Conservation (phyloP, 2,113 vertebrate species). For the Malurus melanocephalus region DNA sequence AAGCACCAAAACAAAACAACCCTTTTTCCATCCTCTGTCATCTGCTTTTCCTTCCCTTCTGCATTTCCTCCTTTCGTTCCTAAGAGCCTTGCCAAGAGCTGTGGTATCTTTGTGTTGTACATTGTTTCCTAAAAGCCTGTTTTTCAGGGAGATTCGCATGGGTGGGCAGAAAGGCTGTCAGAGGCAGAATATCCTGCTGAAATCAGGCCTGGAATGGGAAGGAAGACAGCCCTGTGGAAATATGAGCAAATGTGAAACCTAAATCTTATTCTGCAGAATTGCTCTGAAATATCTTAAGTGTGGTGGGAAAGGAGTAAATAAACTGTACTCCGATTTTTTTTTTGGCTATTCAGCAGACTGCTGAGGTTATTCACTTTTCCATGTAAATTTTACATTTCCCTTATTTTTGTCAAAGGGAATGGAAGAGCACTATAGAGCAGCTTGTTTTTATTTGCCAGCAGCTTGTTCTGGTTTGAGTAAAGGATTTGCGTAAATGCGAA, state of each 20-base stretch:
- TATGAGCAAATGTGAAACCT: neutral
- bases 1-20: constrained; percentile 17
- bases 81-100: neutral
- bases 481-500: neutral
- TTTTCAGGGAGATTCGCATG: neutral
- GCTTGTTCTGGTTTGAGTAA: neutral
- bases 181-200: neutral
- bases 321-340: neutral
- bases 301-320: neutral
- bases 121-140: neutral
- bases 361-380: neutral
- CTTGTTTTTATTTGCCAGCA: neutral
- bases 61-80: constrained; percentile 22
- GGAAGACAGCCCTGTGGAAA: neutral
- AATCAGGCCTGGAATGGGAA: neutral
- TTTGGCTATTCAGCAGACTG: neutral
- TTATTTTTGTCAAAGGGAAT: neutral
- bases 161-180: neutral
- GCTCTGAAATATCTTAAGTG: neutral
- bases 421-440: neutral
- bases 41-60: constrained; percentile 59
- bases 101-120: neutral
- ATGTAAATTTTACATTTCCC: neutral
- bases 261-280: neutral
- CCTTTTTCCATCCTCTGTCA: constrained; percentile 33